These are phyloP conservation scores for Myodes glareolus DNA, from an alignment of 2,113 vertebrate genomes.

Conservation along the genomic window DNA sequence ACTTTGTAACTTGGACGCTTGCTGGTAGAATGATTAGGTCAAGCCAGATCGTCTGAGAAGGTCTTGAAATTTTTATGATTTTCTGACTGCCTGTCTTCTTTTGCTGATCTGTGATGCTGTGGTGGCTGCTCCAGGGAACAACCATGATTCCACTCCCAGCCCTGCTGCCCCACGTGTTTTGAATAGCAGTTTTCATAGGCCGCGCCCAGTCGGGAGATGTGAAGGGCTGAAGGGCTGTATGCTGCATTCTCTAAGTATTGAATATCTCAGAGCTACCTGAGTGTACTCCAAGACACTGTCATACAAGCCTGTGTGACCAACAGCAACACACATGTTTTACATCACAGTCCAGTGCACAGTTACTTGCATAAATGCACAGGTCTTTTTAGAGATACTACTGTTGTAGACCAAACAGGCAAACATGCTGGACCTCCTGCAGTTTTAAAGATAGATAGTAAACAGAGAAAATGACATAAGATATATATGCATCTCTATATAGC, in stretches of 20 bases:
- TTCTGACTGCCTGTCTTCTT: slow-evolving; percentile 50
- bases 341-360: background rate
- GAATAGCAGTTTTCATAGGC: background rate
- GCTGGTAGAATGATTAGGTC: slow-evolving; percentile 25
- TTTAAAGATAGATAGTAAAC: background rate
- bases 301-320: background rate
- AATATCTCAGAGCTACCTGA: background rate
- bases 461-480: background rate
- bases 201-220: background rate
- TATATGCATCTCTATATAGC: background rate
- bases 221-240: background rate
- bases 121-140: background rate
- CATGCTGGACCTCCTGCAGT: background rate
- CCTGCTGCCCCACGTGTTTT: background rate
- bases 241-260: background rate
- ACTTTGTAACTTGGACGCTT: slow-evolving; percentile 51
- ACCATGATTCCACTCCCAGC: background rate
- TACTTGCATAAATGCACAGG: background rate
- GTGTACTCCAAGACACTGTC: background rate
- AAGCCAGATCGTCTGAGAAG: slow-evolving; percentile 1
- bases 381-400: background rate
- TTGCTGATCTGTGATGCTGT: background rate
- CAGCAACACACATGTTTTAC: background rate
- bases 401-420: background rate
- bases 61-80: slow-evolving; percentile 59